Evolutionary conservation across 2,113 vertebrate species (phyloP).

Genomic region (Epinephelus cyanopodus): DNA sequence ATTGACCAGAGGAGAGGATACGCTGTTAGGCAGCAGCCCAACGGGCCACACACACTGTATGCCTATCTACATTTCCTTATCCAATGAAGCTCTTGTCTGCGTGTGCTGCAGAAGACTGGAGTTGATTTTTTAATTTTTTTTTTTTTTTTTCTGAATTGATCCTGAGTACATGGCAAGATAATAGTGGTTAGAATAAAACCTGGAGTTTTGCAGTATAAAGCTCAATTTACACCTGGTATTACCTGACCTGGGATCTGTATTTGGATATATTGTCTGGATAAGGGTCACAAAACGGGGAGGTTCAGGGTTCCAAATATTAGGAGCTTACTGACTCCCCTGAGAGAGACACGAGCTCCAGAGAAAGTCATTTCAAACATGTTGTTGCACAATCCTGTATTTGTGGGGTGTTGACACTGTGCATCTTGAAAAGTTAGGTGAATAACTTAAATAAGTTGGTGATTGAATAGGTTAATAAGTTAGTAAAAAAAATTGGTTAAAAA

Average conservation of each 20-base stretch:
- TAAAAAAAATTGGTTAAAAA: too few relatives aligned
- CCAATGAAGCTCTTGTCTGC: background rate
- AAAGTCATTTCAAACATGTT: too few relatives aligned
- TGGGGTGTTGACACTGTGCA: too few relatives aligned
- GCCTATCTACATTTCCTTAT: constrained; percentile 16
- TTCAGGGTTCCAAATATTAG: too few relatives aligned
- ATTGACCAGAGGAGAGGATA: constrained; percentile 56
- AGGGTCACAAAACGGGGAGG: too few relatives aligned
- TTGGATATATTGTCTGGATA: background rate
- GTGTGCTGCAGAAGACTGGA: background rate
- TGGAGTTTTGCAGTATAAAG: background rate
- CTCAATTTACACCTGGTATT: background rate
- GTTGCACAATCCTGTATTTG: too few relatives aligned
- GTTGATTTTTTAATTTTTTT: background rate
- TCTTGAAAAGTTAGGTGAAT: too few relatives aligned
- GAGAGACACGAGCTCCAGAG: too few relatives aligned
- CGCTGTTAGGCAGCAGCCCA: constrained; percentile 23
- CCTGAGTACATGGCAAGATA: background rate
- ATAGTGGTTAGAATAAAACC: background rate
- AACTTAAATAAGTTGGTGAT: too few relatives aligned
- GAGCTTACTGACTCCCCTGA: too few relatives aligned
- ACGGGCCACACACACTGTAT: background rate
- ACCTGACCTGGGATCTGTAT: background rate
- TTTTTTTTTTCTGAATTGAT: background rate
- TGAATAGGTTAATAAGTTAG: too few relatives aligned